phyloP scores from a whole-genome alignment of 2,113 vertebrate genomes.

The Stegastes partitus region DNA sequence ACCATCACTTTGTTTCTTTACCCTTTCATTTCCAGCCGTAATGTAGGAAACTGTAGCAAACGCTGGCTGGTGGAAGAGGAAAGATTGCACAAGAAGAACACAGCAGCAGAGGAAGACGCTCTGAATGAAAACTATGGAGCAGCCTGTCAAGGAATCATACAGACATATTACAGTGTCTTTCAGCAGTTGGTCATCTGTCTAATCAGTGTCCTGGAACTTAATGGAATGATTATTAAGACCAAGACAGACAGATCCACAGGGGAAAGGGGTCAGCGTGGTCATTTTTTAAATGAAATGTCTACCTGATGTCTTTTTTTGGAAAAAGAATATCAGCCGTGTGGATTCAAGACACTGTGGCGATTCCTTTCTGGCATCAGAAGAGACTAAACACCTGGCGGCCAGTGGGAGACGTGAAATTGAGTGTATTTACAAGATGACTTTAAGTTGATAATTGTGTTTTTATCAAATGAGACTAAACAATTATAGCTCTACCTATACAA shows the following conservation, averaged over 20 bases:
- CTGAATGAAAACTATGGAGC: constrained; percentile 46
- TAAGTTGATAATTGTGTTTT: constrained; percentile 30
- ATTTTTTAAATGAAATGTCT: constrained; percentile 32
- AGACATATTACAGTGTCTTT: constrained; percentile 67
- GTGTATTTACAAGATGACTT: constrained; percentile 63
- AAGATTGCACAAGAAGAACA: constrained; percentile 32
- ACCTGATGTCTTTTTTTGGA: not conserved
- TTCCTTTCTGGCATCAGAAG: constrained; percentile 39
- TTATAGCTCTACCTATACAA: constrained; percentile 49
- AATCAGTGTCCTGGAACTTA: constrained; percentile 49
- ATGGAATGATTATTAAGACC: constrained; percentile 63
- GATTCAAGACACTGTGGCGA: constrained; percentile 8
- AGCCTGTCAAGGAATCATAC: constrained; percentile 54
- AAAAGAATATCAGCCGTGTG: not conserved
- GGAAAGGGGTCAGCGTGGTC: constrained; percentile 47
- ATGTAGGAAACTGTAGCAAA: constrained; percentile 56
- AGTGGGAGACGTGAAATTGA: constrained; percentile 51
- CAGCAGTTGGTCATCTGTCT: constrained; percentile 76
- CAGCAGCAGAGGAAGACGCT: constrained; percentile 28
- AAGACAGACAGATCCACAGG: constrained; percentile 30
- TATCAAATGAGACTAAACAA: constrained; percentile 49
- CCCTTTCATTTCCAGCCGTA: constrained; percentile 70
- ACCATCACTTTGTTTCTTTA: constrained; percentile 69
- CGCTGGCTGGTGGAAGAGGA: constrained; percentile 20
- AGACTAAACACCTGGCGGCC: constrained; percentile 68